Conservation (phyloP, 2,888 invertebrate genomes). For the Drosophila pegasa region DNA sequence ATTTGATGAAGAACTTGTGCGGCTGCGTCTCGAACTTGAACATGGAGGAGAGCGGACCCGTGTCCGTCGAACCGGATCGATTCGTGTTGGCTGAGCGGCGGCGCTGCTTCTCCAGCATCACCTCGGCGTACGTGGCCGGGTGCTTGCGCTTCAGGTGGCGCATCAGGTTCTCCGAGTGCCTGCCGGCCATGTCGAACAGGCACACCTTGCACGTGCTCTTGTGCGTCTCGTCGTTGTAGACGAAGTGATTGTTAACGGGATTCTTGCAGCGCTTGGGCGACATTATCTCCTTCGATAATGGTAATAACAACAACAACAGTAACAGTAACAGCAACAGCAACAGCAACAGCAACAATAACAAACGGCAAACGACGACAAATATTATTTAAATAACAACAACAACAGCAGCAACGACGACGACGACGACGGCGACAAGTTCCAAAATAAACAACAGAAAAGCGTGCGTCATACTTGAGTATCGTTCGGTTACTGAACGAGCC, state of each 20-base stretch:
- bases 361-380: neutral
- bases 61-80: slow-evolving; percentile 35
- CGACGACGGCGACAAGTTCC: neutral
- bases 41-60: slow-evolving; percentile 48
- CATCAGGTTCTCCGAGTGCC: slow-evolving; percentile 68
- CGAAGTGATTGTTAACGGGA: slow-evolving; percentile 59
- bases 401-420: slow-evolving; percentile 4
- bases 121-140: slow-evolving; percentile 41
- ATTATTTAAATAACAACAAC: slow-evolving; percentile 8
- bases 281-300: slow-evolving; percentile 27
- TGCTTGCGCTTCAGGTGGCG: slow-evolving; percentile 65
- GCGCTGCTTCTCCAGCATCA: slow-evolving; percentile 41
- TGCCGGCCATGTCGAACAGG: slow-evolving; percentile 60
- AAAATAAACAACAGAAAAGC: slow-evolving; percentile 30
- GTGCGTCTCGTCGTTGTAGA: slow-evolving; percentile 60
- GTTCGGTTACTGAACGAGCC: slow-evolving; percentile 50
- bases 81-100: slow-evolving; percentile 28
- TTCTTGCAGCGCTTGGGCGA: slow-evolving; percentile 45
- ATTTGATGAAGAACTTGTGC: slow-evolving; percentile 48
- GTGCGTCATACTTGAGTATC: slow-evolving; percentile 55
- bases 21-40: slow-evolving; percentile 54
- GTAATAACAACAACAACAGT: neutral
- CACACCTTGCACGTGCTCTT: slow-evolving; percentile 63
- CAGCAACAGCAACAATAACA: neutral
- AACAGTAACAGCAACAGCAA: neutral